Base-by-base conservation (phyloP, 2,797 vertebrate genomes). In the Eidolon dupreanum region DNA sequence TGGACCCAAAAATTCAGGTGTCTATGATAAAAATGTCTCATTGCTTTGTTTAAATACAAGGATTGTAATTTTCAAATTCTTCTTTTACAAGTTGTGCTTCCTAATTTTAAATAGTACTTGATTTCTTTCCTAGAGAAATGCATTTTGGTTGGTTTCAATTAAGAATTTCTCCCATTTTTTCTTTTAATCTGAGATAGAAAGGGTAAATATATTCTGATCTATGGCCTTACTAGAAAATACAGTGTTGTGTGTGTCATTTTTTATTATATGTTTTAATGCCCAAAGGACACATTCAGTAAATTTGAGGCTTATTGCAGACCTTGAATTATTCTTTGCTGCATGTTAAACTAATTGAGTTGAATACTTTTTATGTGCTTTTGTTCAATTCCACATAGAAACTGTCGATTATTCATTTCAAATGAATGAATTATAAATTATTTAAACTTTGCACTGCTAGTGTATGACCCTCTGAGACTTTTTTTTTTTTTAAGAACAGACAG, bases 371-470 rank as follows among this genome's bases (percentile, higher is more conserved):
- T 33, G 16, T 74, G 66, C 26, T 82, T 86, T 73, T 96, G 6
- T 87, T 94, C 75, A 55, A 2, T 81, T 95, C 75, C 33, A 95
- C 16, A 10, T 81, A 87, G 26, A 94, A 95, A 95, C 33, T 75
- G 28, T 91, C 81, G 85, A 31, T 88, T 86, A 90, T 82, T 94
- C 87, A 90, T 84, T 75, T 93, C 74, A 91, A 97, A 28, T 31
- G 38, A 96, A 96, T 57, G 70, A 63, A 57, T 93, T 97, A 95
- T 95, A 53, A 97, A 70, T 87, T 96, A 75, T 65, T 92, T 96
- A 75, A 96, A 33, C 31, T 13, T 20, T 15, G 6, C 81, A 88
- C 8, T 93, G 31, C 36, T 95, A 78, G 24, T 4, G 20, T 68
- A 9, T 65, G 70, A 70, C 49, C 90, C 65, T 95, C 70, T 90